A percentile compares a stretch with the other conserved stretches of the same genome.
Conservation (phyloP, 1,140 invertebrate species). For the Danaus melanippus region DNA sequence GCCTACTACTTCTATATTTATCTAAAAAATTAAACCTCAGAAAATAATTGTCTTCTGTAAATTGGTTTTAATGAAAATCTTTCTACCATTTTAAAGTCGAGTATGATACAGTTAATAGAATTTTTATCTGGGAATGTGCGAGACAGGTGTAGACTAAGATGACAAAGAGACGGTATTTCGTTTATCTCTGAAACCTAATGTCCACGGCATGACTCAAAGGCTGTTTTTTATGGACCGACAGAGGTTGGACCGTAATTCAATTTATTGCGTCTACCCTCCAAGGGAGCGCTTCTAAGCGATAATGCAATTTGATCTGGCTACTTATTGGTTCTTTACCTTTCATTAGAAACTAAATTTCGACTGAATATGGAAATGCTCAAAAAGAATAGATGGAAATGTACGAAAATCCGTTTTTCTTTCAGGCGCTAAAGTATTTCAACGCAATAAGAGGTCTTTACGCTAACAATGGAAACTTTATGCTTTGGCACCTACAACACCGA, state of each 20-base stretch:
- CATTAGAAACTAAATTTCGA: slow-evolving; percentile 56
- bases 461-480: slow-evolving; percentile 44
- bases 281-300: slow-evolving; percentile 48
- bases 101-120: too few relatives aligned
- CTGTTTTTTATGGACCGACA: slow-evolving; percentile 50
- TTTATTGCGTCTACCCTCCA: slow-evolving; percentile 49
- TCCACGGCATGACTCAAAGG: slow-evolving; percentile 45
- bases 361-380: slow-evolving; percentile 24
- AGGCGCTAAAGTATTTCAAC: slow-evolving; percentile 34
- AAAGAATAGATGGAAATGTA: slow-evolving; percentile 24
- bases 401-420: slow-evolving; percentile 26
- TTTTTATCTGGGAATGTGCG: too few relatives aligned
- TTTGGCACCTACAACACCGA: slow-evolving; percentile 40
- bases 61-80: too few relatives aligned
- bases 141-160: not conserved
- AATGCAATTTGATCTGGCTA: slow-evolving; percentile 63
- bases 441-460: slow-evolving; percentile 33
- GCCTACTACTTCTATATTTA: too few relatives aligned
- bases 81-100: too few relatives aligned
- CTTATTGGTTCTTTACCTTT: slow-evolving; percentile 65
- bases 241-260: slow-evolving; percentile 58
- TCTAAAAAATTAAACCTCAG: too few relatives aligned
- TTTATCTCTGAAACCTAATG: slow-evolving; percentile 36
- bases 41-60: too few relatives aligned
- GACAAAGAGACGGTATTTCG: slow-evolving; percentile 29